Evolutionary conservation across 2,113 vertebrate species (phyloP).

Genomic region (Leiothrix lutea): DNA sequence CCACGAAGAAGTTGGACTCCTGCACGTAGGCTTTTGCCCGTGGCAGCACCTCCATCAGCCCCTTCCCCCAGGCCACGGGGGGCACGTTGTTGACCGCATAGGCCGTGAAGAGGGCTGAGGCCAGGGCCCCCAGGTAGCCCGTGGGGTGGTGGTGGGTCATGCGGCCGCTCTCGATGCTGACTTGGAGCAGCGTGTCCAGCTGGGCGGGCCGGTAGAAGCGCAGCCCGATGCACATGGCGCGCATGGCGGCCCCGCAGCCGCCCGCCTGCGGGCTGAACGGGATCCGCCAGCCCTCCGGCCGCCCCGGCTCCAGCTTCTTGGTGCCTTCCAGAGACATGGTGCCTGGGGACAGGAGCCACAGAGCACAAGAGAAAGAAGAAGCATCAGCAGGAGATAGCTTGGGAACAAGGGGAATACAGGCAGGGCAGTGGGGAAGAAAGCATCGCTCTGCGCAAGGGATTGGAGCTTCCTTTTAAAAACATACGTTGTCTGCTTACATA

Average conservation of each 20-base stretch:
- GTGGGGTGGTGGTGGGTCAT: conserved; percentile 88
- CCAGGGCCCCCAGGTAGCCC: conserved; percentile 79
- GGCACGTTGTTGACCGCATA: conserved; percentile 68
- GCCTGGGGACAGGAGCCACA: conserved; percentile 41
- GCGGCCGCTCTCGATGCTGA: conserved; percentile 82
- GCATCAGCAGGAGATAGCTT: background rate
- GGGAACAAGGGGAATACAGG: background rate
- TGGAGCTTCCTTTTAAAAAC: background rate
- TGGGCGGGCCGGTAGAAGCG: conserved; percentile 65
- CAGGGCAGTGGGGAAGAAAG: background rate
- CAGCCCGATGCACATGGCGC: conserved; percentile 84
- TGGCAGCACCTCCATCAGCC: conserved; percentile 72
- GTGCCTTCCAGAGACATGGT: rapidly evolving
- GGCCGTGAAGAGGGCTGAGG: conserved; percentile 77
- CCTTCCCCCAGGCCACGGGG: conserved; percentile 74
- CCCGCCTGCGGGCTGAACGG: conserved; percentile 65
- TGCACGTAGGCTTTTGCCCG: conserved; percentile 70
- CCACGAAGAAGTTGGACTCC: conserved; percentile 56
- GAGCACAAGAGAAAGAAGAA: background rate
- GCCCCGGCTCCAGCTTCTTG: background rate
- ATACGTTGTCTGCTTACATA: background rate
- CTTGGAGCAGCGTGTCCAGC: conserved; percentile 66
- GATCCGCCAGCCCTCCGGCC: conserved; percentile 59
- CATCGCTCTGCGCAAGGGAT: rapidly evolving
- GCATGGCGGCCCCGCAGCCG: conserved; percentile 84